Evolutionary conservation across 2,888 invertebrate species (phyloP).

Genomic region (Isotomurus palustris): DNA sequence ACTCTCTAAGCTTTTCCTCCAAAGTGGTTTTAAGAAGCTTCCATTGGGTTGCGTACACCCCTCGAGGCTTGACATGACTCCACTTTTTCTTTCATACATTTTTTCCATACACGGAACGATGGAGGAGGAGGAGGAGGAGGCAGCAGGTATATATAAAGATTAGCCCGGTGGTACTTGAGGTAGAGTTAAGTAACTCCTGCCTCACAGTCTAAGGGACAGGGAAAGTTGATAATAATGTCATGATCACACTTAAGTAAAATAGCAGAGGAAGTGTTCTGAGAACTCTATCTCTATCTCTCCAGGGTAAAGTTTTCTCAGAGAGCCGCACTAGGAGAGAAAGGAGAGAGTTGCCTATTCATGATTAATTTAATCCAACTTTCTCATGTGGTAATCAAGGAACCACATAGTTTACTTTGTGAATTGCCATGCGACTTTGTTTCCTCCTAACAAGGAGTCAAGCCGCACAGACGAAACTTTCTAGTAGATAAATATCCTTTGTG

Average conservation of each 20-base stretch:
- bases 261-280: neutral
- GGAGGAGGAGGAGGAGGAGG: no score
- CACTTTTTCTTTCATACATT: constrained; percentile 1
- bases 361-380: constrained; percentile 22
- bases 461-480: constrained; percentile 6
- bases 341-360: no score
- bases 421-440: neutral
- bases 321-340: neutral
- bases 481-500: constrained; percentile 43
- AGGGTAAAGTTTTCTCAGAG: neutral
- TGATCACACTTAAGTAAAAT: neutral
- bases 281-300: neutral
- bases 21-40: constrained; percentile 15
- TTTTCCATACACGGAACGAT: no score
- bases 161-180: no score
- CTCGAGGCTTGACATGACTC: constrained; percentile 10
- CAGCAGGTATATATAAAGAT: no score
- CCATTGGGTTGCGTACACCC: constrained; percentile 7
- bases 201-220: neutral
- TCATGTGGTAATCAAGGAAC: constrained; percentile 10
- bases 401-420: neutral
- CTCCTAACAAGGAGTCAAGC: neutral
- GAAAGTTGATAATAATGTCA: neutral
- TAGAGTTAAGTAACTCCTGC: no score
- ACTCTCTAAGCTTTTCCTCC: constrained; percentile 1